Percentiles rank a stretch among this genome's conserved stretches.
These are phyloP conservation scores for Rhinopomastus cyanomelas DNA, from an alignment of 2,113 vertebrate species.

Conservation along the genomic window DNA sequence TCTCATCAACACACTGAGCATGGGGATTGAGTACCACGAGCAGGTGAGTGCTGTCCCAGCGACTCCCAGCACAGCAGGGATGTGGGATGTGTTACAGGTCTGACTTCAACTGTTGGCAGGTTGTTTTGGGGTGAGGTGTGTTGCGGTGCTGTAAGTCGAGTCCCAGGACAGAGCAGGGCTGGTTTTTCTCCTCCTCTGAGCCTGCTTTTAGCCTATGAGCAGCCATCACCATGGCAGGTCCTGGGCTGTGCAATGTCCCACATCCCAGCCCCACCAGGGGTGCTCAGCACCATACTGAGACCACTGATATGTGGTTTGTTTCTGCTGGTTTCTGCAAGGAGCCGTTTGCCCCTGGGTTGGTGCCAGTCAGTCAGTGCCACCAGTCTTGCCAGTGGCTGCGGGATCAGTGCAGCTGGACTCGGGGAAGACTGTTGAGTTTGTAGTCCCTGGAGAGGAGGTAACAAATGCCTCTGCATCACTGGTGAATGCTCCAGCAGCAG, in stretches of 20 bases:
- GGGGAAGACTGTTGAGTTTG: constrained; percentile 5
- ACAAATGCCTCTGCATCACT: constrained; percentile 10
- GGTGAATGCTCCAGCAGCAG: not conserved
- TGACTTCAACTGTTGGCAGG: rapidly evolving
- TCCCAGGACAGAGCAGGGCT: not conserved
- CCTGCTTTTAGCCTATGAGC: not conserved
- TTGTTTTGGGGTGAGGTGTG: not conserved
- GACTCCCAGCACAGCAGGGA: rapidly evolving
- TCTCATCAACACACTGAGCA: constrained; percentile 97
- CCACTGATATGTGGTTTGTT: rapidly evolving
- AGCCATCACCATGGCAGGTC: not conserved
- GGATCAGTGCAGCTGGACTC: not conserved
- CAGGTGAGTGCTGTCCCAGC: constrained; percentile 77
- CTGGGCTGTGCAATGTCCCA: not conserved
- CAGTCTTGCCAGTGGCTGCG: rapidly evolving
- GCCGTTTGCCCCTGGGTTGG: not conserved
- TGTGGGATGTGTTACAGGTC: rapidly evolving
- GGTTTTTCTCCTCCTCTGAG: not conserved
- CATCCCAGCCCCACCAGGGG: not conserved
- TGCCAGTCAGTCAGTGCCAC: not conserved
- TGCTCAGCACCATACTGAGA: rapidly evolving
- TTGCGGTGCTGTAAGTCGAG: not conserved
- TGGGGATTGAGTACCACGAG: constrained; percentile 98
- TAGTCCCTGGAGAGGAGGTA: constrained; percentile 2
- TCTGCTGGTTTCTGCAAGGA: not conserved